Base-by-base conservation (phyloP, 2,113 vertebrate genomes). In the Aythya baeri region DNA sequence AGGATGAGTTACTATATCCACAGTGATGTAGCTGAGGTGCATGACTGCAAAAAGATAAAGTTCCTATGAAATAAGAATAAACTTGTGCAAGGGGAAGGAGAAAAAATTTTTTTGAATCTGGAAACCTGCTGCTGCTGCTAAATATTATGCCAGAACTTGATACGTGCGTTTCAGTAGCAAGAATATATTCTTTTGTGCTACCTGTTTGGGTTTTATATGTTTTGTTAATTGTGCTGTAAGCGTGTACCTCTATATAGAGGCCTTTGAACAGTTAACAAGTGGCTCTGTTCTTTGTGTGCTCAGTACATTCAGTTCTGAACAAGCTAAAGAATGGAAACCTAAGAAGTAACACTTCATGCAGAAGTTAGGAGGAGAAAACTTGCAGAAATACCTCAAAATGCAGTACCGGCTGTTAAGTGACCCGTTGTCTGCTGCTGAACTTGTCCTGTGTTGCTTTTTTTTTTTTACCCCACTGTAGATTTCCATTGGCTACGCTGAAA, bases 301-400 rank as follows among this genome's bases (percentile, higher is more conserved):
- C 25, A 43, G 25, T 26, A 22, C 36, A 16, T 83, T 83, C 31
- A 83, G 32, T 43, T 50, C 62, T 52, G 61, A 87, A 52, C 9
- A 49, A 85, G 63, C 22, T 31, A 22, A 83, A 66, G n/a, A 66
- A 21, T 26, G 11, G 46, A 63, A 78, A 46, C 70, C 58, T 50
- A 0, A 63, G 44, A 38, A 66, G 43, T 22, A 4, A 36, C 20
- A 25, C 7, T 61, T 54, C 52, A 36, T 1, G 7, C 32, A 43
- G 10, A 71, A 75, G 11, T 52, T 81, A 11, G 22, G 49, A 79
- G 57, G 52, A 26, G 26, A 88, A 62, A 72, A 65, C 21, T 63
- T 80, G 31, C 3, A 25, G 29, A 62, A 61, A 20, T 3, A 23
- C 2, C 7, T 2, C 8, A 7, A 8, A 54, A 11, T 0, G 0